Conservation (phyloP, 1,140 invertebrate species). For the Heliconius congener region DNA sequence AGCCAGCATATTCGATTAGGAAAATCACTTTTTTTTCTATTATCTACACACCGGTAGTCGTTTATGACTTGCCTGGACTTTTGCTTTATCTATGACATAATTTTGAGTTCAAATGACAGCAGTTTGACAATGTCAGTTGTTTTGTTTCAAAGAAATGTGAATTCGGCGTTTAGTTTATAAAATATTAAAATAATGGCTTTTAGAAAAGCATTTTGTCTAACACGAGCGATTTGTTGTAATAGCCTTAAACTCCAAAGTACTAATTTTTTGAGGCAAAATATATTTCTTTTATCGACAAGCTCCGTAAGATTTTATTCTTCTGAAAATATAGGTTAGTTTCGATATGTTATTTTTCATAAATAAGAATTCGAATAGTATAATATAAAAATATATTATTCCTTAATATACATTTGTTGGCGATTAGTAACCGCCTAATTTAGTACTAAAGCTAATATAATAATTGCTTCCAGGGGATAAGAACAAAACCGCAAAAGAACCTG, state of each 20-base stretch:
- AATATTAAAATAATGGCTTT: constrained; percentile 64
- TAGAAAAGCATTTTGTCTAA: constrained; percentile 67
- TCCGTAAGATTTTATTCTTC: constrained; percentile 60
- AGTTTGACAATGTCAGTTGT: constrained; percentile 31
- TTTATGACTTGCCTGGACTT: background rate
- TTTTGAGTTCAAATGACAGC: constrained; percentile 17
- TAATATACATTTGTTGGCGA: background rate
- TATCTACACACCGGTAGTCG: background rate
- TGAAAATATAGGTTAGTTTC: constrained; percentile 75
- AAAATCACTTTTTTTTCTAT: background rate
- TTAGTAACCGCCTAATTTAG: background rate
- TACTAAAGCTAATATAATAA: background rate
- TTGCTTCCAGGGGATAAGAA: constrained; percentile 53
- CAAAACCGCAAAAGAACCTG: constrained; percentile 52
- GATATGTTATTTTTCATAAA: constrained; percentile 21
- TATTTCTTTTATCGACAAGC: constrained; percentile 58
- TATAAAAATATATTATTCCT: background rate
- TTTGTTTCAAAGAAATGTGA: constrained; percentile 56
- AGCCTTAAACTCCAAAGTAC: constrained; percentile 51
- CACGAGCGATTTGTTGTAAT: constrained; percentile 59
- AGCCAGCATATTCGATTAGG: too few species aligned
- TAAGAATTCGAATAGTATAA: constrained; percentile 4
- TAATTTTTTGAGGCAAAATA: constrained; percentile 59
- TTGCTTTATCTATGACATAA: background rate
- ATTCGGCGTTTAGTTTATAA: constrained; percentile 41